Evolutionary conservation across 2,113 vertebrate genomes (phyloP).

Genomic region (Dascyllus trimaculatus): DNA sequence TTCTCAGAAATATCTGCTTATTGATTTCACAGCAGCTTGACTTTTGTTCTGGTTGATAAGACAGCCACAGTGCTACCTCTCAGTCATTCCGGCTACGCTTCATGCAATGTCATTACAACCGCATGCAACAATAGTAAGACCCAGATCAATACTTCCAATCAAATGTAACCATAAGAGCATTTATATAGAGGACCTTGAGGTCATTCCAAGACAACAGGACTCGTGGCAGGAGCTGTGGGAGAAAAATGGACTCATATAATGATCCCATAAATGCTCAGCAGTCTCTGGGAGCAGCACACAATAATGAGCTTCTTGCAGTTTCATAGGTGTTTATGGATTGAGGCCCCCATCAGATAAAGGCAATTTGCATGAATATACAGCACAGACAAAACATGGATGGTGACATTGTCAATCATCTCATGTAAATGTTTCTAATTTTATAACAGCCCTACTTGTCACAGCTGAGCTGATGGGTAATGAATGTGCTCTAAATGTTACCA

Average conservation of each 20-base stretch:
- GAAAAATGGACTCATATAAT: slow-evolving; percentile 45
- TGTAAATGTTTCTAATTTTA: slow-evolving; percentile 63
- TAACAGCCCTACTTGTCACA: slow-evolving; percentile 40
- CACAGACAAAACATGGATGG: slow-evolving; percentile 28
- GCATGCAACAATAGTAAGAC: slow-evolving; percentile 60
- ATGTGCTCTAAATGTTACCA: not conserved
- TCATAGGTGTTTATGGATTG: slow-evolving; percentile 33
- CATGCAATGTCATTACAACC: slow-evolving; percentile 50
- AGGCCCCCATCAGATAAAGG: slow-evolving; percentile 10
- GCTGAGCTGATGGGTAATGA: slow-evolving; percentile 50
- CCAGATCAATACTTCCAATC: slow-evolving; percentile 75
- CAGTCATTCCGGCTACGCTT: slow-evolving; percentile 43
- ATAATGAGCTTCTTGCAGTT: slow-evolving; percentile 24
- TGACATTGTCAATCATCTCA: slow-evolving; percentile 59
- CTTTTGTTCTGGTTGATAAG: slow-evolving; percentile 46
- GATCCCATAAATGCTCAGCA: slow-evolving; percentile 26
- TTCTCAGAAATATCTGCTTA: not conserved
- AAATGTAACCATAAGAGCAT: slow-evolving; percentile 63
- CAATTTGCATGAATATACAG: slow-evolving; percentile 50
- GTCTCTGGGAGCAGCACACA: not conserved
- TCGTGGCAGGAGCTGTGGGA: not conserved
- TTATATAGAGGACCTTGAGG: slow-evolving; percentile 66
- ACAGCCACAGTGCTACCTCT: slow-evolving; percentile 11
- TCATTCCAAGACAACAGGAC: slow-evolving; percentile 52
- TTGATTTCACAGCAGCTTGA: slow-evolving; percentile 12